These are phyloP conservation scores for Calyptommatus sinebrachiatus DNA, from an alignment of 2,113 vertebrate species.

Conservation along the genomic window DNA sequence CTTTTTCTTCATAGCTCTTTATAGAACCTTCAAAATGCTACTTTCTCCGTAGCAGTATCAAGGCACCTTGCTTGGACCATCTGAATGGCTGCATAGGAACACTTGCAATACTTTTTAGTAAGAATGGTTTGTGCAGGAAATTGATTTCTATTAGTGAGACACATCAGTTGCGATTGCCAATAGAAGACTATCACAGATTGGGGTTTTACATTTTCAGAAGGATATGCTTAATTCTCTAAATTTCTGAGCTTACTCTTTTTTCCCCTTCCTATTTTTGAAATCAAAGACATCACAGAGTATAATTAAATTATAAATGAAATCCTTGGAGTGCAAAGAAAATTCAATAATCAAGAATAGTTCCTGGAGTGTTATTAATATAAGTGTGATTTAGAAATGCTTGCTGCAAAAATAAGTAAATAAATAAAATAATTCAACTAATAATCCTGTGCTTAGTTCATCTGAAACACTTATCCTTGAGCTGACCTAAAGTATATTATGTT, in stretches of 20 bases:
- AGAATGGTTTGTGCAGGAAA: too few species aligned
- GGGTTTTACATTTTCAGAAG: neutral
- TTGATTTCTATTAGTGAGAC: too few species aligned
- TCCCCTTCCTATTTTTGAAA: neutral
- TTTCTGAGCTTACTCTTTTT: neutral
- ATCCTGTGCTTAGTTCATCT: neutral
- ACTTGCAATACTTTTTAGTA: too few species aligned
- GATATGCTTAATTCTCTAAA: neutral
- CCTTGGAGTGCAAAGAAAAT: neutral
- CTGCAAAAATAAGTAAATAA: neutral
- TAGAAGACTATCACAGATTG: neutral
- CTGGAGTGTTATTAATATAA: neutral
- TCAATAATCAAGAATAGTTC: neutral
- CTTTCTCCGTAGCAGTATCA: too few species aligned
- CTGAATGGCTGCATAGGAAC: too few species aligned
- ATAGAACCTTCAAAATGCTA: too few species aligned
- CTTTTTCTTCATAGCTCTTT: too few species aligned
- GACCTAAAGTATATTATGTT: neutral
- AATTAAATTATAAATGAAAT: slow-evolving; percentile 21
- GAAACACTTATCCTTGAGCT: neutral
- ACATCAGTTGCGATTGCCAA: neutral
- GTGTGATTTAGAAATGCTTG: neutral
- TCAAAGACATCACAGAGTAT: neutral
- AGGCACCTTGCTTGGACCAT: too few species aligned
- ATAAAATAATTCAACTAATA: neutral